Percentiles rank a stretch among this genome's conserved stretches.
Conservation (phyloP, 2,113 vertebrate species). For the Dicentrarchus labrax region DNA sequence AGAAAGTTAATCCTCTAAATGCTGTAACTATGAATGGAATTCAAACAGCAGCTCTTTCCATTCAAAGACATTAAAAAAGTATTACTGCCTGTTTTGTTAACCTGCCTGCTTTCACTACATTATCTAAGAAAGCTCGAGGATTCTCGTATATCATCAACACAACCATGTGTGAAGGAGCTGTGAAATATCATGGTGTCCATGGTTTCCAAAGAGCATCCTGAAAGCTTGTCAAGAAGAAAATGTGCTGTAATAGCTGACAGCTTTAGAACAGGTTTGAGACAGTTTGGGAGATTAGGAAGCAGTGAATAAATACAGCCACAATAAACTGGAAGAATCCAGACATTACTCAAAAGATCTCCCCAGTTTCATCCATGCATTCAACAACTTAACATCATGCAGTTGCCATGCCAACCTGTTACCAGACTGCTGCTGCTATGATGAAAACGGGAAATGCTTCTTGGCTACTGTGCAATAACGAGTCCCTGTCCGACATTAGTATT, state of each 20-base stretch:
- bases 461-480: conserved; percentile 43
- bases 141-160: background rate
- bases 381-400: conserved; percentile 69
- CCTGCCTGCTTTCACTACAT: conserved; percentile 1
- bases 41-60: conserved; percentile 25
- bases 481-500: conserved; percentile 33
- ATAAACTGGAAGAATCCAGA: conserved; percentile 34
- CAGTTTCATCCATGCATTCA: conserved; percentile 62
- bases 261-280: conserved; percentile 22
- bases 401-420: conserved; percentile 80
- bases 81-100: conserved; percentile 1
- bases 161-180: conserved; percentile 11
- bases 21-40: conserved; percentile 51
- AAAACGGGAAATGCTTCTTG: conserved; percentile 53
- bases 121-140: background rate
- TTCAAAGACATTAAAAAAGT: conserved; percentile 22
- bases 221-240: conserved; percentile 12
- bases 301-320: conserved; percentile 29
- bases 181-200: background rate
- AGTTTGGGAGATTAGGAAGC: conserved; percentile 24
- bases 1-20: conserved; percentile 59
- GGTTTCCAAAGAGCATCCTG: background rate
- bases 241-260: background rate
- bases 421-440: conserved; percentile 58
- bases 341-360: conserved; percentile 43